Percentiles rank a stretch among this genome's conserved stretches.
Conservation (phyloP, 2,888 invertebrate genomes). For the Sarcophaga variegata region DNA sequence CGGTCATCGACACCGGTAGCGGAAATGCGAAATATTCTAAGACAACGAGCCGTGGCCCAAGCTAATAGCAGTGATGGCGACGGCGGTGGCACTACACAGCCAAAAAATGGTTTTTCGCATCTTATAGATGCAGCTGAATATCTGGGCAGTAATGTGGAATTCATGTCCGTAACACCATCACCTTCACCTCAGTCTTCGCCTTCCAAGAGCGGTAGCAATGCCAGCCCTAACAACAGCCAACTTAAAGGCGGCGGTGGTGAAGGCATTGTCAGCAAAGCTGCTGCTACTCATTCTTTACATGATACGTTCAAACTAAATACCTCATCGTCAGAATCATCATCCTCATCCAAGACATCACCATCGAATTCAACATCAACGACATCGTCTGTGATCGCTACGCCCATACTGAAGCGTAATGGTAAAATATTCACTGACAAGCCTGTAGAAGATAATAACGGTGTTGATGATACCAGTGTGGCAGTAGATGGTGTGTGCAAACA, state of each 20-base stretch:
- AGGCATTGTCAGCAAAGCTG: background rate
- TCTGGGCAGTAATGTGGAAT: conserved; percentile 77
- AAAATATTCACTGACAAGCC: conserved; percentile 44
- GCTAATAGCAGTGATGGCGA: conserved; percentile 26
- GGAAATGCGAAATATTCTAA: conserved; percentile 72
- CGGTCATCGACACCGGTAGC: conserved; percentile 27
- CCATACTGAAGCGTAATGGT: conserved; percentile 64
- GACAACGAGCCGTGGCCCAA: conserved; percentile 69
- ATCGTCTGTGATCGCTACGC: conserved; percentile 71
- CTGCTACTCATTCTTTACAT: background rate
- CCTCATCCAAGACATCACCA: conserved; percentile 58
- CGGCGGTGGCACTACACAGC: conserved; percentile 52
- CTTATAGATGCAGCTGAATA: conserved; percentile 71
- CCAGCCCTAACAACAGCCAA: conserved; percentile 49
- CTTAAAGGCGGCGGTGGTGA: conserved; percentile 4
- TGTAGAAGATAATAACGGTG: background rate
- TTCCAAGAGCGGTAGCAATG: conserved; percentile 71
- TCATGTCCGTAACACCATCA: conserved; percentile 77
- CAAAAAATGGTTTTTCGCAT: conserved; percentile 57
- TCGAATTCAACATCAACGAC: conserved; percentile 71
- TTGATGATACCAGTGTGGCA: background rate
- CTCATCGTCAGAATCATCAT: conserved; percentile 57
- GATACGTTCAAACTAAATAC: conserved; percentile 55
- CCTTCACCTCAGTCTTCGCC: conserved; percentile 75
- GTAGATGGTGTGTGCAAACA: background rate